These are phyloP conservation scores for Rhagoletis pomonella DNA, from an alignment of 1,140 invertebrate species.

Conservation along the genomic window DNA sequence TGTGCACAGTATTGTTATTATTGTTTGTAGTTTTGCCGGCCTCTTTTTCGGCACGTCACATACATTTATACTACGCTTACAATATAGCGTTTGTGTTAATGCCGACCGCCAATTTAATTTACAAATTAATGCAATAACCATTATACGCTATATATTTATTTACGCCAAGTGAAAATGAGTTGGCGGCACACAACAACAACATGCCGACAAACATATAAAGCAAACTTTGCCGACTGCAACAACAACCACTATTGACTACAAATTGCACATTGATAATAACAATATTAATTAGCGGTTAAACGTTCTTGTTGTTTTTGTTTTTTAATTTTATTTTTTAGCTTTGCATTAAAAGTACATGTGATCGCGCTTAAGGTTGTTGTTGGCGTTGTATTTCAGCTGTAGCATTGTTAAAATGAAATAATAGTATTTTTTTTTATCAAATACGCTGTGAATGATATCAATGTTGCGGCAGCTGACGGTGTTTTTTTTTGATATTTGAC, in stretches of 20 bases:
- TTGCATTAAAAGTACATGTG: not conserved
- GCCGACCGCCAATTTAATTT: conserved; percentile 49
- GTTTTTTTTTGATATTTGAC: conserved; percentile 1
- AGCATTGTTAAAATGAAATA: not conserved
- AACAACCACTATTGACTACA: not conserved
- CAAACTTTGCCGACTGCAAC: conserved; percentile 11
- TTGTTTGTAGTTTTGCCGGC: conserved; percentile 53
- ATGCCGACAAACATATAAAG: not conserved
- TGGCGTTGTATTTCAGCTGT: not conserved
- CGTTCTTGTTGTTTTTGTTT: not conserved
- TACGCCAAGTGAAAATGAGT: conserved; percentile 19
- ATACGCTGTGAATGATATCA: not conserved
- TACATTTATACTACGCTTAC: too few relatives aligned
- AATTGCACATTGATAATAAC: conserved; percentile 31
- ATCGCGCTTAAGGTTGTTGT: not conserved
- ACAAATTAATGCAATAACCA: conserved; percentile 52
- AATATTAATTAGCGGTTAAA: conserved; percentile 44
- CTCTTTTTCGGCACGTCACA: conserved; percentile 18
- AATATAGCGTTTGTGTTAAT: not conserved
- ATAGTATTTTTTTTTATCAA: not conserved
- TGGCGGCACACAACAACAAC: not conserved
- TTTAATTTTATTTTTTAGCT: not conserved
- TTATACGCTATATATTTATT: not conserved
- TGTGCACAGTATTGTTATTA: not conserved
- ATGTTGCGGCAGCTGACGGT: not conserved